Base-by-base conservation (phyloP, 2,888 invertebrate species). In the Aspidiotus destructor region DNA sequence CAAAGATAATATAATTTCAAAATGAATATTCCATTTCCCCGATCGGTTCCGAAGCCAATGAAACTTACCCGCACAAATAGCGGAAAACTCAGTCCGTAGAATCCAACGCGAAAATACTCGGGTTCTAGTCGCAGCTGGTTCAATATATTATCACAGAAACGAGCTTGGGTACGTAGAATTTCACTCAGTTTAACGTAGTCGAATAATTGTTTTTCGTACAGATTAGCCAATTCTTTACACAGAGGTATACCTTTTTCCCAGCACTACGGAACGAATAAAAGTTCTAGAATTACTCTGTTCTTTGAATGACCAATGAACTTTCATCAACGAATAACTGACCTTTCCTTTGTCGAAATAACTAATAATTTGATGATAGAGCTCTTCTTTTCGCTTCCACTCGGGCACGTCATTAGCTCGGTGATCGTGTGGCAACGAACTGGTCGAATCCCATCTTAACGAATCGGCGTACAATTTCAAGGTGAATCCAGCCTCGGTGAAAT, bases 191-290 rank as follows among this genome's bases (percentile, higher is more conserved):
- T 90, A 62, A 86, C 86, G 77, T 94, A 96, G 79, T 94, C 91
- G 75, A 89, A 93, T 16, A 92, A 79, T 71, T 86, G 86, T 11
- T 84, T 86, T 78, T 96, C 95, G 77, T 96, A 95, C 1, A 94
- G 80, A 11, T 85, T 83, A 0, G 91, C 92, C 71, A 97, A 78
- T 76, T 95, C 94, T 75, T 95, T 93, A 73, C 93, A 87, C 53
- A 97, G 77, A 0, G 94, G 93, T 52, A 96, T 86, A 0, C 94
- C 95, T 79, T 94, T 92, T 76, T 97, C 97, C 96, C 96, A 97
- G 74, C 93, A 91, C 85, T 88, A 76, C 48, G 81, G 73, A 77
- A 52, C 69, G 70, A 13, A 70, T 15, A 42, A 41, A 42, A 15
- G 42, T 61, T 9, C 6, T 48, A 13, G 48, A 48, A 62, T 42